phyloP scores from a whole-genome alignment of 2,113 vertebrate genomes.

The Alouatta palliata region DNA sequence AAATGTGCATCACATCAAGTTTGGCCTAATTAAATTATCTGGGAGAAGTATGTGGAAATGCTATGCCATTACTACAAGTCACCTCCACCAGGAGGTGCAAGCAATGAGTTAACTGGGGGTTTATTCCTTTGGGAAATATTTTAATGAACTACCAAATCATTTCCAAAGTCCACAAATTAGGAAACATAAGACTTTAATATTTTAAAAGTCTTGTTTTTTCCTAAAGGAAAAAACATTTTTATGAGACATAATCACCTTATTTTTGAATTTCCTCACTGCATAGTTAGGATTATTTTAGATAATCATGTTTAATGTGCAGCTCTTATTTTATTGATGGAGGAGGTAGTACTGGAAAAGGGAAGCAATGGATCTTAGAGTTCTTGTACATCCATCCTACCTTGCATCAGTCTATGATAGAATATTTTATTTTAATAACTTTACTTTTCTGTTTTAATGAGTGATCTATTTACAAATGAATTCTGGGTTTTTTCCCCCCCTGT shows the following conservation, averaged over 20 bases:
- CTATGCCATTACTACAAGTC: background rate
- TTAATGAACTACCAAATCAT: background rate
- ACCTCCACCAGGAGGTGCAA: background rate
- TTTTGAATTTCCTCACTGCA: constrained; percentile 7
- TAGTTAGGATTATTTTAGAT: background rate
- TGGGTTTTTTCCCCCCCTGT: background rate
- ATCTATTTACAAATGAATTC: background rate
- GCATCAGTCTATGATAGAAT: background rate
- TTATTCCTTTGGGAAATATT: background rate
- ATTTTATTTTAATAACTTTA: background rate
- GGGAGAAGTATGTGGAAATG: background rate
- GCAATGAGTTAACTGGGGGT: background rate
- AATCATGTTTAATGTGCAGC: background rate
- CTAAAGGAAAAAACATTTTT: background rate
- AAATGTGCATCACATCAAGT: background rate
- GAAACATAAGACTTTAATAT: background rate
- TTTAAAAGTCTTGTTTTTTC: background rate
- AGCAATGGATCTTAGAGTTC: background rate
- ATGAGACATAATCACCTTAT: background rate
- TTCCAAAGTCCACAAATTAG: background rate
- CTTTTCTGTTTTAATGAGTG: background rate
- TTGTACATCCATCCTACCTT: background rate
- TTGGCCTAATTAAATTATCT: constrained; percentile 45
- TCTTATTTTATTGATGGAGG: background rate
- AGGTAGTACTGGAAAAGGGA: background rate